Evolutionary conservation across 1,140 invertebrate genomes (phyloP), one percentile per base, ranked within the genome.

Genomic region (Glomeris maerens): DNA sequence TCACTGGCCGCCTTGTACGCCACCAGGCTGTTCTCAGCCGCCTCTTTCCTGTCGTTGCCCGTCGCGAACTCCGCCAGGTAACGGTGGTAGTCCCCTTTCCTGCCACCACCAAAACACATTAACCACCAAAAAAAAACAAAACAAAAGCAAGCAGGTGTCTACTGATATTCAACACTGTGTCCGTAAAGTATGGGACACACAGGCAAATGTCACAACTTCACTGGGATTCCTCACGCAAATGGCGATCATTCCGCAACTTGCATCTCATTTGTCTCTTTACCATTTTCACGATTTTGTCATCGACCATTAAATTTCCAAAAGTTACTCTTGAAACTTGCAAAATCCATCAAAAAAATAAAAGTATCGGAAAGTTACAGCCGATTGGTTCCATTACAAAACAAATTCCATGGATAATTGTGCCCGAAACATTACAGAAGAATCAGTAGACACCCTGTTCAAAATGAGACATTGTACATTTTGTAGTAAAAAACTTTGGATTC

Each of bases 401-500:
- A n/a, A n/a, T n/a, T n/a, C n/a, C n/a, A n/a, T n/a, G n/a, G n/a
- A n/a, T n/a, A n/a, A n/a, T n/a, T n/a, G n/a, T n/a, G n/a, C n/a
- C n/a, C n/a, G n/a, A n/a, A n/a, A n/a, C n/a, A n/a, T n/a, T n/a
- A n/a, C n/a, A n/a, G n/a, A n/a, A n/a, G n/a, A n/a, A n/a, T n/a
- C n/a, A n/a, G n/a, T n/a, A n/a, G n/a, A n/a, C n/a, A n/a, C n/a
- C n/a, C n/a, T n/a, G n/a, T n/a, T n/a, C n/a, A n/a, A 49, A 28
- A 57, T 14, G 22, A 27, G 17, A 56, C 25, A 44, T 60, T 77
- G 78, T 81, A 91, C 90, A 94, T 94, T 82, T 96, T 96, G 70
- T 90, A 90, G 70, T 95, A 95, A 74, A 95, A 96, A 60, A 96
- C 91, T 83, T 90, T 92, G 57, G 88, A 92, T 77, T 95, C 91